Evolutionary conservation across 2,888 invertebrate genomes (phyloP).

Genomic region (Ormyrus labotus): DNA sequence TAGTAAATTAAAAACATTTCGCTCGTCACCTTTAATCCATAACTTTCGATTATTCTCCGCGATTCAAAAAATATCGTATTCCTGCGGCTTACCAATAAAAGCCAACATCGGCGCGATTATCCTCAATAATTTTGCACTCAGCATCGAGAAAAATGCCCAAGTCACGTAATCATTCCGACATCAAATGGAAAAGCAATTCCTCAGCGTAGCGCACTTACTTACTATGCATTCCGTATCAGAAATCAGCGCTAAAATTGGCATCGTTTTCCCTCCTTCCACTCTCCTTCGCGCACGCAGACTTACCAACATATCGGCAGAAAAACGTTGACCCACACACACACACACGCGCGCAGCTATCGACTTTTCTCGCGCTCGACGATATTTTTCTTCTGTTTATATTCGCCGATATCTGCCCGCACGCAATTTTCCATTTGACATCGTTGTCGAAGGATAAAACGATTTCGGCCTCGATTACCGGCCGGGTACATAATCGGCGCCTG

Average conservation of each 20-base stretch:
- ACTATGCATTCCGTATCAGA: conserved; percentile 36
- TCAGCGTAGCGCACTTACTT: conserved; percentile 2
- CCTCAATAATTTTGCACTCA: too few relatives aligned
- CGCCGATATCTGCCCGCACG: not conserved
- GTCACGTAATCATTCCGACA: not conserved
- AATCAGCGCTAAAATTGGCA: conserved; percentile 44
- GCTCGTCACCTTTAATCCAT: too few relatives aligned
- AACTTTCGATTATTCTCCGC: not conserved
- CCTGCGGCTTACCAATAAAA: too few relatives aligned
- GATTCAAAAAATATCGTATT: too few relatives aligned
- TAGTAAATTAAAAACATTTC: too few relatives aligned
- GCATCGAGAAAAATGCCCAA: too few relatives aligned
- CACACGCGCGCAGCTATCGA: too few relatives aligned
- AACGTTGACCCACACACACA: not conserved
- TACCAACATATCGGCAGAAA: not conserved
- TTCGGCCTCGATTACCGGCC: not conserved
- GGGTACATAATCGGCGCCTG: not conserved
- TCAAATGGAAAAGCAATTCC: conserved; percentile 16
- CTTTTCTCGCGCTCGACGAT: not conserved
- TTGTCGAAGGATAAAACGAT: conserved; percentile 20
- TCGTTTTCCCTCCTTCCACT: conserved; percentile 6
- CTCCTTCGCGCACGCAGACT: not conserved
- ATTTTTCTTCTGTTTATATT: too few relatives aligned
- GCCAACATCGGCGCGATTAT: too few relatives aligned
- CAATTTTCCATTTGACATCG: conserved; percentile 16